These are phyloP conservation scores for Bradysia coprophila DNA, from an alignment of 1,140 invertebrate species.

Conservation along the genomic window DNA sequence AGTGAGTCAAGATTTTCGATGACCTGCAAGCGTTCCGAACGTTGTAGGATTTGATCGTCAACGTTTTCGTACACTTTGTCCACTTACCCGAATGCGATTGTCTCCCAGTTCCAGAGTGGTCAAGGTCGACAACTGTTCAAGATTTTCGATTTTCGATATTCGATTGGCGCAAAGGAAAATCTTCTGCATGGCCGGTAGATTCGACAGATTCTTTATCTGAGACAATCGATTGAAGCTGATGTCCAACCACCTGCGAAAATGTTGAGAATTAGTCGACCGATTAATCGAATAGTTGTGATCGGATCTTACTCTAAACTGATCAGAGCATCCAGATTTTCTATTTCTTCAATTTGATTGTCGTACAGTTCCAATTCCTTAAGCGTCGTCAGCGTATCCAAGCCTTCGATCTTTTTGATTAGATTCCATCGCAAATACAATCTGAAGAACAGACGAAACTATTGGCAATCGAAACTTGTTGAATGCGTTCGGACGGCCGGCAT, in stretches of 20 bases:
- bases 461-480: neutral
- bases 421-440: conserved; percentile 81
- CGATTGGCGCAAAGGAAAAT: conserved; percentile 88
- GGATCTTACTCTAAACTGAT: conserved; percentile 75
- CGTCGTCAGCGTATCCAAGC: conserved; percentile 50
- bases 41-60: neutral
- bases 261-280: neutral
- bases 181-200: conserved; percentile 65
- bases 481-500: neutral
- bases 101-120: conserved; percentile 85
- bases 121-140: conserved; percentile 61
- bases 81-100: conserved; percentile 70
- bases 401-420: conserved; percentile 87
- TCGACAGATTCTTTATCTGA: conserved; percentile 72
- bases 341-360: conserved; percentile 85
- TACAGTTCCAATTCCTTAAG: conserved; percentile 83
- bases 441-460: conserved; percentile 5
- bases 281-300: neutral
- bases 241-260: conserved; percentile 59
- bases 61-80: neutral
- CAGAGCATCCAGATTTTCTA: conserved; percentile 74
- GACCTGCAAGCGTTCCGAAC: conserved; percentile 29
- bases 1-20: conserved; percentile 72
- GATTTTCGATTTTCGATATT: conserved; percentile 81
- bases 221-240: conserved; percentile 93